These are phyloP conservation scores for Crenuchus spilurus DNA, from an alignment of 2,797 vertebrate genomes.

Conservation along the genomic window DNA sequence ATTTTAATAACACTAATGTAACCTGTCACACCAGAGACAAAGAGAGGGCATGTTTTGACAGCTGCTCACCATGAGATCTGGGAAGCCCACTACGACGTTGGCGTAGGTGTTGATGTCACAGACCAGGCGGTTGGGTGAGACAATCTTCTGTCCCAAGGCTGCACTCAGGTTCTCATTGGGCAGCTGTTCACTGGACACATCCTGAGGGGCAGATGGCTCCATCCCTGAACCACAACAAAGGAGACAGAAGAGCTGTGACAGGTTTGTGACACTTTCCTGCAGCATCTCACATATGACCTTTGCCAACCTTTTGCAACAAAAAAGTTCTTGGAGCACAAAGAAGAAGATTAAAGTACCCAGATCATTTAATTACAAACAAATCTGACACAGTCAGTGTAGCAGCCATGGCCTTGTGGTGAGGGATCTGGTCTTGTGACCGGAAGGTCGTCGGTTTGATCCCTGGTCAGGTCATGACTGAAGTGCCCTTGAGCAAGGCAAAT, in stretches of 20 bases:
- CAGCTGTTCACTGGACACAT: constrained; percentile 86
- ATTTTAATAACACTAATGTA: background rate
- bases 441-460: too few species aligned
- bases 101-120: constrained; percentile 84
- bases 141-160: constrained; percentile 91
- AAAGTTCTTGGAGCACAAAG: too few species aligned
- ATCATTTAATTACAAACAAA: too few species aligned
- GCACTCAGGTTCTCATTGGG: constrained; percentile 90
- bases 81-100: constrained; percentile 88
- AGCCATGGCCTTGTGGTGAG: too few species aligned
- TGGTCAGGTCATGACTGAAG: too few species aligned
- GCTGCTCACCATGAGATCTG: constrained; percentile 91
- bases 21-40: background rate
- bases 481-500: too few species aligned
- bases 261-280: too few species aligned
- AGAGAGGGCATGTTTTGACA: background rate
- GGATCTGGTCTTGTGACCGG: too few species aligned
- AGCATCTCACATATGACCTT: too few species aligned
- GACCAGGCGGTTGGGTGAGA: constrained; percentile 89
- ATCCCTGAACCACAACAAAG: constrained; percentile 66
- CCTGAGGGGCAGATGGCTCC: constrained; percentile 75
- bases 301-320: too few species aligned
- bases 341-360: too few species aligned
- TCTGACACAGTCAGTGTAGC: too few species aligned
- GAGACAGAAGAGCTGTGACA: constrained; percentile 28